These are phyloP conservation scores for Phyllotis vaccarum DNA, from an alignment of 2,797 vertebrate species.

Conservation along the genomic window DNA sequence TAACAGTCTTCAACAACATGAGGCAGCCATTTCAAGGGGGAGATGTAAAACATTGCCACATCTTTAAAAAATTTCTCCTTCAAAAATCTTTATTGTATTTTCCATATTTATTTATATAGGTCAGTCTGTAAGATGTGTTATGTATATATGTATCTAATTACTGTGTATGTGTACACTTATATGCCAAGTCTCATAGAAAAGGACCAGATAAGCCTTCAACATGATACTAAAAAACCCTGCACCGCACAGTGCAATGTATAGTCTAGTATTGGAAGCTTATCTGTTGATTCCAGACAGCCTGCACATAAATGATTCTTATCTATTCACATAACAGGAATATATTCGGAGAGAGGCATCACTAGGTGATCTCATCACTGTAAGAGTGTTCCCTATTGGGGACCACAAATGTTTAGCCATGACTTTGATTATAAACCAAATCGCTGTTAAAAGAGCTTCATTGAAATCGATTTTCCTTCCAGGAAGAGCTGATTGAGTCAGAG, in stretches of 20 bases:
- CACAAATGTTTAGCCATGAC: neutral
- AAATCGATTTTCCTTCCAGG: neutral
- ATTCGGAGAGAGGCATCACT: too few relatives aligned
- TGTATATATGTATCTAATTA: neutral
- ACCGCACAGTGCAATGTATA: neutral
- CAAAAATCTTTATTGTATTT: neutral
- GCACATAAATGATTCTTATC: neutral
- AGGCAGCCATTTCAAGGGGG: neutral
- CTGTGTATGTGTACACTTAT: neutral
- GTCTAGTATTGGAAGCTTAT: neutral
- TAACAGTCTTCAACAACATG: neutral
- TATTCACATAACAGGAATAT: neutral
- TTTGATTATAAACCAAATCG: neutral
- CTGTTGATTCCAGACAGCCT: neutral
- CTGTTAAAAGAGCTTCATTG: neutral
- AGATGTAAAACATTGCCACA: neutral
- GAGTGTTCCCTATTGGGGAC: neutral
- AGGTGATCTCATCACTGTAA: neutral
- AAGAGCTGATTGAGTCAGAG: neutral
- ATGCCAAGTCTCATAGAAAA: neutral
- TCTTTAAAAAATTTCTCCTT: neutral
- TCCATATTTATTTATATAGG: neutral
- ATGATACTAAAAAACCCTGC: neutral
- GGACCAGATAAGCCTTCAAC: neutral
- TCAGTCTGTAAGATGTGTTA: neutral